Base-by-base conservation (phyloP, 2,888 invertebrate genomes). In the Polydesmus complanatus region DNA sequence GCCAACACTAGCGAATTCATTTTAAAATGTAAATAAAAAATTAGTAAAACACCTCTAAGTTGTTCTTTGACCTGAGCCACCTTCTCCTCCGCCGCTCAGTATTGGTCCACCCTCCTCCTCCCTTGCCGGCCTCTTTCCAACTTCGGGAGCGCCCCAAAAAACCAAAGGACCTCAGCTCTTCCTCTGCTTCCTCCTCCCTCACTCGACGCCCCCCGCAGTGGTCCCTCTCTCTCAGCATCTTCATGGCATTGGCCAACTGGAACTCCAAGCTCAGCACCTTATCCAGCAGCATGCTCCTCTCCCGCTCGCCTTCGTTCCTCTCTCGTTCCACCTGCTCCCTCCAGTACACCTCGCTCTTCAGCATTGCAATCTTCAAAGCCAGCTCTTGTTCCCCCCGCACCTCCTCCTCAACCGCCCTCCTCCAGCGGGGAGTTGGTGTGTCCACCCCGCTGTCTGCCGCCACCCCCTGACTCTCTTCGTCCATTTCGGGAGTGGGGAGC, bases 261-360 rank as follows among this genome's bases (percentile, higher is more conserved):
- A 57, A 26, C 49, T 57, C 57, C 14, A 57, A 49, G 19, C 19
- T 22, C 22, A 51, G 51, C 19, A 51, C 22, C n/a, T 51, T 51
- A 5, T 51, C 51, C 19, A 11, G 19, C 19, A 51, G 51, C n/a
- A 52, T 5, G 51, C 21, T 19, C 52, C 52, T 23, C 21, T 14
- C 27, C 37, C 22, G 21, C 26, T 53, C 50, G 23, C 18, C 14
- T 25, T 57, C 57, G 25, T 25, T 5, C 8, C 51, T n/a, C 26
- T 57, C 57, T 18, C 5, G 23, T n/a, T 58, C 58, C 27, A 58
- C 52, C 26, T 58, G 58, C 19, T 53, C 58, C 22, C 58, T 26
- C 58, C 58, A 58, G 58, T 49, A 58, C 22, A 51, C 58, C 19
- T 53, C 58, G 22, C 27, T 53, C 22, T 47, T 51, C 25, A 58